These are phyloP conservation scores for Aegithalos caudatus DNA, from an alignment of 2,113 vertebrate species.

Conservation along the genomic window DNA sequence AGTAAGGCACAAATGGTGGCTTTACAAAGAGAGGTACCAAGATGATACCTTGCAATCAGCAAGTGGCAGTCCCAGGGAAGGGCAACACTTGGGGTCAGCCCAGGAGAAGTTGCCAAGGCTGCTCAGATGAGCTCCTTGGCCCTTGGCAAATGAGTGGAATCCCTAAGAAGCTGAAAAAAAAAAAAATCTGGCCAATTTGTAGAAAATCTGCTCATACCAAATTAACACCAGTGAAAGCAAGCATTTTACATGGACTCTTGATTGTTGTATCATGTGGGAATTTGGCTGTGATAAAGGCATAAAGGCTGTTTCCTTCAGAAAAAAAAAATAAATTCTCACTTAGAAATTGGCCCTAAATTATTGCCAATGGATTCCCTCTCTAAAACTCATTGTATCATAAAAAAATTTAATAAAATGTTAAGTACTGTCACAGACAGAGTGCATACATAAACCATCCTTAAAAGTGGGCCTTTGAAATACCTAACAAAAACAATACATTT, in stretches of 20 bases:
- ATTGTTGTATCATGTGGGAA: not conserved
- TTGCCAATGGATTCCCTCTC: not conserved
- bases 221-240: not conserved
- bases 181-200: not conserved
- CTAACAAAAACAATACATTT: not conserved
- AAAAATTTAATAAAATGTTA: conserved; percentile 9
- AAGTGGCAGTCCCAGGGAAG: not conserved
- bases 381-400: not conserved
- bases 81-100: not conserved
- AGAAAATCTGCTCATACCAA: not conserved
- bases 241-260: not conserved
- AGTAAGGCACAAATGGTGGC: not conserved
- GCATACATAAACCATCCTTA: not conserved
- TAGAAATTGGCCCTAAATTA: not conserved
- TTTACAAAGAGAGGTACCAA: not conserved
- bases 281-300: not conserved
- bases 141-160: not conserved
- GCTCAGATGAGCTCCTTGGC: not conserved
- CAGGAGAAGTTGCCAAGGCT: not conserved
- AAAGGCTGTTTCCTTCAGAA: not conserved
- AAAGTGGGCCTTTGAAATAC: not conserved
- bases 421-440: not conserved
- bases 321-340: not conserved
- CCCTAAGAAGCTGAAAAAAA: not conserved
- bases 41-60: not conserved